Base-by-base conservation (phyloP, 2,888 invertebrate species). In the Itoplectis maculator region DNA sequence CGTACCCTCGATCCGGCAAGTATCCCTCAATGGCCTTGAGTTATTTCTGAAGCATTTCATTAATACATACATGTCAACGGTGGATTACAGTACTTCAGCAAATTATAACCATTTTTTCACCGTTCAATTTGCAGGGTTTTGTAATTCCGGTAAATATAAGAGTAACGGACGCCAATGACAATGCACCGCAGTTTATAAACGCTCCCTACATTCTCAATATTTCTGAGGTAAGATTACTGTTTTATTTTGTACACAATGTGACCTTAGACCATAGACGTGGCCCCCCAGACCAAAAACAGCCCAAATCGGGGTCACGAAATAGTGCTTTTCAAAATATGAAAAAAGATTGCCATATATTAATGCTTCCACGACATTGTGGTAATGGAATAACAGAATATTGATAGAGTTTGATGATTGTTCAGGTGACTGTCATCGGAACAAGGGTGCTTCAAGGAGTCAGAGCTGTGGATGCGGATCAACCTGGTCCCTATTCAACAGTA, bases 81-180 rank as follows among this genome's bases (percentile, higher is more conserved):
- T 29, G 29, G 5, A 29, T 29, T 29, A 29, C 29, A 5, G 29
- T 29, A 29, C 7, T 6, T 40, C 37, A 37, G 15, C 15, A 7
- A 61, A 15, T 40, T 40, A 15, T 61, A n/a, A 49, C 40, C 1
- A 54, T 70, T 47, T n/a, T 45, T 20, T 42, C 49, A 45, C 7
- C 5, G 15, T 49, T 37, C 66, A 11, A 84, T 84, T 91, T 90
- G 9, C 93, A 96, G 95, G 96, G 96, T 84, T 96, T 97, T 91
- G 95, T 96, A 77, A 96, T 97, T 89, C 97, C 97, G 0, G 96
- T 97, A 45, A 96, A 96, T 86, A 96, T 97, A 70, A 95, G 97
- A 87, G 98, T 98, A 79, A 97, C 97, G 86, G 98, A 98, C 93
- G 97, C 97, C 82, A 98, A 98, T 92, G 98, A 98, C 93, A 98